Evolutionary conservation across 2,888 invertebrate genomes (phyloP), one percentile per base, ranked within the genome.

Genomic region (Allygus modestus): DNA sequence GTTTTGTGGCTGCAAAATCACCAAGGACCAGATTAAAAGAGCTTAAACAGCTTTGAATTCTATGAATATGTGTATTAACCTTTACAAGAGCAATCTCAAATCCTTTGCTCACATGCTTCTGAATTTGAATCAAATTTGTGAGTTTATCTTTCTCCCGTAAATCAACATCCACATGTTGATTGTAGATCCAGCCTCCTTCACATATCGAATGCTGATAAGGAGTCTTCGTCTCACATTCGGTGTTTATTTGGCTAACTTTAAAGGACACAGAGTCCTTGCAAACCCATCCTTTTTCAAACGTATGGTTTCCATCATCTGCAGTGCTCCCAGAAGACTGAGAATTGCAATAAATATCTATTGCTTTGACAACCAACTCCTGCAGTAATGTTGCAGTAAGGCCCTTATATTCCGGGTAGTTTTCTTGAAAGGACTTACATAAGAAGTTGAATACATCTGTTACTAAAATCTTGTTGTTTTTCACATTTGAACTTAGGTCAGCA

Each of bases 1-100:
- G 17, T 31, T 65, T 65, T 65, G 65, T 65, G 15, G 31, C 31
- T 15, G 28, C 31, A 65, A 65, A 65, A 65, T 65, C 65, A 31
- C 12, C 28, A 28, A 65, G 65, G 17, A 31, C 31, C 17, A 65
- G 12, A 17, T 65, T 65, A 65, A 65, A 65, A 31, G 17, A 65
- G 1, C 28, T 28, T 20, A 65, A 31, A 28, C 31, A 17, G 28
- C 65, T 65, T 65, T 65, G 65, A 28, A 65, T 65, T 31, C 65
- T 65, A n/a, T 65, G 65, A 28, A 65, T 65, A 65, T 65, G 65
- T 0, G 4, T 31, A 31, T 65, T 65, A 17, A 65, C 17, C 28
- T 65, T 65, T 0, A 1, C 0, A 28, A 65, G 31, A 31, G 65
- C 65, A 28, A 12, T 28, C 28, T 65, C 65, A 65, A 65, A 65